These are phyloP conservation scores for Picathartes gymnocephalus DNA, from an alignment of 2,113 vertebrate species.

Conservation along the genomic window DNA sequence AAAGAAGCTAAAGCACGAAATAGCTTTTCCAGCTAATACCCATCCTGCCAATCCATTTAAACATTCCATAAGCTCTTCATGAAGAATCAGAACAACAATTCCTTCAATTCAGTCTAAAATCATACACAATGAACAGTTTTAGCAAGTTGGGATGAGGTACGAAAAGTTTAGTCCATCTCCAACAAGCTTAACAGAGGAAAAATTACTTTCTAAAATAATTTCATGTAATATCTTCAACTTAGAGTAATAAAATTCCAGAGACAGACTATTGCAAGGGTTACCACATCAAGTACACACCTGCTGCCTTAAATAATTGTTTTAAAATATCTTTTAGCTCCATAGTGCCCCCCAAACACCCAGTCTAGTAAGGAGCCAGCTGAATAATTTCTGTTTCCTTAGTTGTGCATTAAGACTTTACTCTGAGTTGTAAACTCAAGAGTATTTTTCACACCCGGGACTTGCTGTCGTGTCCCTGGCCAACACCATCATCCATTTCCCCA, in stretches of 20 bases:
- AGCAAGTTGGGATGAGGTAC: not conserved
- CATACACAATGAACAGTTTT: not conserved
- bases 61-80: not conserved
- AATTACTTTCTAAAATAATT: not conserved
- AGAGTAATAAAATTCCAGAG: not conserved
- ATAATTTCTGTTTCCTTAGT: not conserved
- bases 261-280: not conserved
- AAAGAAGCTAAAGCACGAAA: not conserved
- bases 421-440: fast-evolving
- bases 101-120: not conserved
- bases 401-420: not conserved
- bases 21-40: not conserved
- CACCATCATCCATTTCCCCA: not conserved
- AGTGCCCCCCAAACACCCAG: not conserved
- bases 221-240: not conserved
- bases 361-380: not conserved
- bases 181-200: not conserved
- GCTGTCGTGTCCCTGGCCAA: not conserved
- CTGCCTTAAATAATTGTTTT: not conserved
- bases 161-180: not conserved
- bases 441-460: not conserved
- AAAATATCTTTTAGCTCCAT: not conserved
- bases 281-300: not conserved
- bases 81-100: not conserved
- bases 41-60: not conserved